Conservation (phyloP, 2,113 vertebrate genomes). For the Zeus faber region DNA sequence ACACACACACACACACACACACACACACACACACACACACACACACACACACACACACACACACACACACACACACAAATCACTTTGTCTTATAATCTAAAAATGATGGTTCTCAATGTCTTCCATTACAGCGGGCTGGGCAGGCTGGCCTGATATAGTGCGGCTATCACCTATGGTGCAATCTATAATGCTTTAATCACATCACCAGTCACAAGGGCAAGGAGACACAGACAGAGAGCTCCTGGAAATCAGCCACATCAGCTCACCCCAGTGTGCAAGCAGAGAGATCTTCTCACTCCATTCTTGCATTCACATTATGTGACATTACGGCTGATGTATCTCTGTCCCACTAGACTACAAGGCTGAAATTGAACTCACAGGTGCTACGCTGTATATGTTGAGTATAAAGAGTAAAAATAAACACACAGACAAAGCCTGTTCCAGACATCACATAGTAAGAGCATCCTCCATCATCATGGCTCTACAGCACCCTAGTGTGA, state of each 20-base stretch:
- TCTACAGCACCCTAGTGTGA: too few species aligned
- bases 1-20: not conserved
- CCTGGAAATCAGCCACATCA: constrained; percentile 20
- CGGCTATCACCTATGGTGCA: constrained; percentile 44
- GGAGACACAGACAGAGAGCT: constrained; percentile 23
- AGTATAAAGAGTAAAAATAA: too few species aligned
- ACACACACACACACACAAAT: constrained; percentile 35
- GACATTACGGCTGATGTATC: not conserved
- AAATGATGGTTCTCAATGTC: constrained; percentile 56
- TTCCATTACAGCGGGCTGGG: constrained; percentile 36
- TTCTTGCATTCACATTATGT: not conserved
- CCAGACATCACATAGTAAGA: too few species aligned
- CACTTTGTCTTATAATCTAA: constrained; percentile 47
- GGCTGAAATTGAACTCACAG: too few species aligned
- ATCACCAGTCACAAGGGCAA: constrained; percentile 53
- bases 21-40: not conserved
- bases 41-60: constrained; percentile 23
- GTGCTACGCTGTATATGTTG: too few species aligned
- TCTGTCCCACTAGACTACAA: too few species aligned
- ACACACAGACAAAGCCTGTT: too few species aligned
- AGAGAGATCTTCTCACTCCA: not conserved
- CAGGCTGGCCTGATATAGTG: constrained; percentile 31
- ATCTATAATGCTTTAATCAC: constrained; percentile 54
- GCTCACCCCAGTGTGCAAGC: constrained; percentile 16
- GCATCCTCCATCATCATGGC: too few species aligned